Conservation (phyloP, 1,140 invertebrate species). For the Drosophila pachea region DNA sequence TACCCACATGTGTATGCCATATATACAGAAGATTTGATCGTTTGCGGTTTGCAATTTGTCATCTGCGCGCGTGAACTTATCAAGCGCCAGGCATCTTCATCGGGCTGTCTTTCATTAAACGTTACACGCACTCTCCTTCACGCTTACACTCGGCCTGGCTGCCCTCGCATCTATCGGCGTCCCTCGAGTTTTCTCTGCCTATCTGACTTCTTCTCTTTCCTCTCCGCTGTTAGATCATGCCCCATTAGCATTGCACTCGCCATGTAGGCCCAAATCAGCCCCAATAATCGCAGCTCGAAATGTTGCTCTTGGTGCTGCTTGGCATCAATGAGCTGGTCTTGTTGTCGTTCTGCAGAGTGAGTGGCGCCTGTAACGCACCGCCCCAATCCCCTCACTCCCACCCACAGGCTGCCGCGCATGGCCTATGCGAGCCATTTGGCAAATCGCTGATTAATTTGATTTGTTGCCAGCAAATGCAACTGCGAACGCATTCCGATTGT, state of each 20-base stretch:
- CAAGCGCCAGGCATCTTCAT: conserved; percentile 29
- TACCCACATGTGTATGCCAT: background rate
- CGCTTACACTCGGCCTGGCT: background rate
- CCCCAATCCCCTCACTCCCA: too few relatives aligned
- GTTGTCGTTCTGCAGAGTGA: conserved; percentile 13
- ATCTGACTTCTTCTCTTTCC: too few relatives aligned
- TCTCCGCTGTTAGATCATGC: conserved; percentile 41
- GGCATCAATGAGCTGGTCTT: conserved; percentile 36
- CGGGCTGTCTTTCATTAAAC: conserved; percentile 3
- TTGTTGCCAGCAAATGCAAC: background rate
- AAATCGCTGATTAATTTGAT: background rate
- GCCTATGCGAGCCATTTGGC: background rate
- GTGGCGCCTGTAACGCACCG: too few relatives aligned
- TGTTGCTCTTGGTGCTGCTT: background rate
- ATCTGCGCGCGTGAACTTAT: conserved; percentile 10
- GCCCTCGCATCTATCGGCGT: too few relatives aligned
- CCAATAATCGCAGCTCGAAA: conserved; percentile 9
- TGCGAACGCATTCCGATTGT: background rate
- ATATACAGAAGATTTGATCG: too few relatives aligned
- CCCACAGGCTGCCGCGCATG: conserved; percentile 3
- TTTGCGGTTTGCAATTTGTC: too few relatives aligned
- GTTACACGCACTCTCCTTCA: background rate
- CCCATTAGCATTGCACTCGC: conserved; percentile 48
- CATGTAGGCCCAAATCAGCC: conserved; percentile 23
- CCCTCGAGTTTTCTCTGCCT: too few relatives aligned